Evolutionary conservation across 2,113 vertebrate species (phyloP), one percentile per base, ranked within the genome.

Genomic region (Sciurus niger): DNA sequence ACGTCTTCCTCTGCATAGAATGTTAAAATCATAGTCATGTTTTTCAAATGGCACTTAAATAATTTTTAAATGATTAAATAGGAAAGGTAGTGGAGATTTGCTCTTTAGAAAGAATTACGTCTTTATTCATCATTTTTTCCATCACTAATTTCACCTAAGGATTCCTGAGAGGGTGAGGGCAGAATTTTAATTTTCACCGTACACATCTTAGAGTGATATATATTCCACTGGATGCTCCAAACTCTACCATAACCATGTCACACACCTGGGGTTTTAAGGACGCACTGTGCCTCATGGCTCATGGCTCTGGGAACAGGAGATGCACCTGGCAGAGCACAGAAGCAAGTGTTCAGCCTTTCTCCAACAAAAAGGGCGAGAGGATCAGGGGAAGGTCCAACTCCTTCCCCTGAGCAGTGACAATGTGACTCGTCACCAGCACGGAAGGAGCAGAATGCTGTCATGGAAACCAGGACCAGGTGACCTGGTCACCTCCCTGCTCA

Each of bases 61-160:
- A 98, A 97, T 98, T 98, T 98, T 97, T 96, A 95, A 98, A 98
- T 97, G 97, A 98, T 98, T 97, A 96, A 98, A 94, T 67, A 96
- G 95, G 95, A 96, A 96, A 93, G 87, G 96, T 97, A 97, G 70
- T 32, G 97, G 76, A 90, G 48, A 34, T 74, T 96, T 95, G 97
- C 97, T 98, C 92, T 98, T 98, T 83, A 86, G 94, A 96, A 97
- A 97, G 97, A 97, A 98, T 97, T 98, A 80, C 76, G 51, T 93
- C 86, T 40, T 37, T 48, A 83, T 97, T 97, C 97, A 97, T 97
- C 95, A 95, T 16, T 0, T 40, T 95, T 95, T 80, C 95, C 73
- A 73, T 97, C 95, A 72, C 78, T 97, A 95, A 96, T 96, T 96
- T 97, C 72, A 91, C 97, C 91, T 96, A 55, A 79, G 51, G 28